phyloP scores from a whole-genome alignment of 2,888 invertebrate species.

The Onchidella celtica region DNA sequence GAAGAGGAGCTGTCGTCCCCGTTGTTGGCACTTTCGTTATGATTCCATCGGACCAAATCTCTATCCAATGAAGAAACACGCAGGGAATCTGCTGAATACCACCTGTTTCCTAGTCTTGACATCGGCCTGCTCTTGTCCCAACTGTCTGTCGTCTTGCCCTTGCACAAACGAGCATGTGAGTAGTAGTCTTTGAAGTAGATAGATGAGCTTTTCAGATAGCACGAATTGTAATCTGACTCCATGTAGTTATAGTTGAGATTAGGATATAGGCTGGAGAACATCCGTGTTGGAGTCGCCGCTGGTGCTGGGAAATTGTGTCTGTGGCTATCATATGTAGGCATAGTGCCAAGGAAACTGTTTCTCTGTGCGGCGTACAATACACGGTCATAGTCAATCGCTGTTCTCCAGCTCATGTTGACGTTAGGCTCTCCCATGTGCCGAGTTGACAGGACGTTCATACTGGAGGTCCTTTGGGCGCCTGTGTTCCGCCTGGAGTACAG shows the following conservation, averaged over 20 bases:
- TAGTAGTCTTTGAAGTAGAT: neutral
- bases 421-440: neutral
- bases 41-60: constrained; percentile 12
- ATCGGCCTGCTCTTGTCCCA: too few relatives aligned
- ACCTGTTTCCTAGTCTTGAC: neutral
- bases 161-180: neutral
- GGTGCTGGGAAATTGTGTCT: neutral
- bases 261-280: neutral
- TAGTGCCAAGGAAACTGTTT: too few relatives aligned
- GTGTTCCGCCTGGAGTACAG: neutral
- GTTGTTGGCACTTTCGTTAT: constrained; percentile 43
- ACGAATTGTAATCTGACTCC: neutral
- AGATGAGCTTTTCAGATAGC: neutral
- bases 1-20: constrained; percentile 33
- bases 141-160: too few relatives aligned
- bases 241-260: neutral
- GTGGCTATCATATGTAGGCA: neutral
- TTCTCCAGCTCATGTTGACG: constrained; percentile 10
- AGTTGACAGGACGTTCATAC: neutral
- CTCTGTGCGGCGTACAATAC: too few relatives aligned
- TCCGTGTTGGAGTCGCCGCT: neutral
- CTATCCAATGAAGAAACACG: neutral
- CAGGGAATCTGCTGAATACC: neutral
- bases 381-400: too few relatives aligned
- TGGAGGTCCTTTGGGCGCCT: neutral